Evolutionary conservation across 2,797 vertebrate species (phyloP), one percentile per base, ranked within the genome.

Genomic region (Syngnathus acus): DNA sequence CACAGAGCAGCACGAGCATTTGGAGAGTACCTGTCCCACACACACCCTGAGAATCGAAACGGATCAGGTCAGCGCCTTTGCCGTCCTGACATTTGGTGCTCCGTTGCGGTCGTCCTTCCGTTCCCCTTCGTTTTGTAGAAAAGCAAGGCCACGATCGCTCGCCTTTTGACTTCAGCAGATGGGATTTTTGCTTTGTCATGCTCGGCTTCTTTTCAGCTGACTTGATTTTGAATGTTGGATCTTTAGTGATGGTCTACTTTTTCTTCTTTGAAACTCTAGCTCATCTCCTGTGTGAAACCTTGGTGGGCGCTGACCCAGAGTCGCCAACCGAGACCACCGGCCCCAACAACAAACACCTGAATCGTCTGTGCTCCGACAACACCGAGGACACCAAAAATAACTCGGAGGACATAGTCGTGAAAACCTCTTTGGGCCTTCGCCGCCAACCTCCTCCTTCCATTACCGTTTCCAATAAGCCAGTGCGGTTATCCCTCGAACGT

Each of bases 21-120:
- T 81, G 96, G 95, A 90, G 97, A 99, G 77, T 97, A 96, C 84
- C 93, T 98, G 88, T 97, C 95, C 68, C 96, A 98, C 89, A 93
- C 92, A 73, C 95, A 97, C 82, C 94, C 95, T 19, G 95, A 98
- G 83, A 92, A 91, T 84, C 88, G 89, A 78, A 98, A 96, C 82
- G 94, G 94, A 86, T 96, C 97, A 96, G 97, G 96, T 99, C 92
- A 91, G 93, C 79, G 70, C 78, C 83, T 78, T 70, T 77, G 74
- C 71, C 81, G 65, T 72, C 65, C 73, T 65, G 68, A 64, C 81
- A 70, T 68, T 77, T 62, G 72, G 67, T 60, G 67, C 69, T 70
- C 60, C 68, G 67, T 65, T 64, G 74, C 69, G 63, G 69, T 73
- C 70, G 77, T 60, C 66, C 72, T 70, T 75, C 75, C 65, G 66